A percentile compares a stretch with the other conserved stretches of the same genome.
Conservation (phyloP, 1,140 invertebrate genomes). For the Drosophila pachea region DNA sequence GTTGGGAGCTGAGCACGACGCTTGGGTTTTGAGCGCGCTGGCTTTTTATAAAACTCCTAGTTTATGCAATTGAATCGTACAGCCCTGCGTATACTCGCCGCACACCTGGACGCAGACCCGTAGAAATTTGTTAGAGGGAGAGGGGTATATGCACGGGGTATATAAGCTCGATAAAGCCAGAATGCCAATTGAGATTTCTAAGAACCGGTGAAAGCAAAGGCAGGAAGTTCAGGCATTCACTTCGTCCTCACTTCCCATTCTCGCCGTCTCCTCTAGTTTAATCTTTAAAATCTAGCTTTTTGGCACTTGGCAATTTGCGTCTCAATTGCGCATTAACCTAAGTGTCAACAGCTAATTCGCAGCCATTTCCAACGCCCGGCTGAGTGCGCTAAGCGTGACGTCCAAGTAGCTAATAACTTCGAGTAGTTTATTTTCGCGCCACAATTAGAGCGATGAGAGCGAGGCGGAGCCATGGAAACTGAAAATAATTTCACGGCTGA, state of each 20-base stretch:
- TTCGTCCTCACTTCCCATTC: no score
- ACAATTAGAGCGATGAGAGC: slow-evolving; percentile 21
- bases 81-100: slow-evolving; percentile 25
- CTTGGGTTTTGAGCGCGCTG: background rate
- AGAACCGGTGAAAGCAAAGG: no score
- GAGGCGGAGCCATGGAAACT: slow-evolving; percentile 4
- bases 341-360: slow-evolving; percentile 35
- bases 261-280: no score
- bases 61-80: slow-evolving; percentile 40
- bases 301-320: background rate
- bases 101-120: background rate
- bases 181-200: no score
- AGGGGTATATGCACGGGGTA: background rate
- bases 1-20: background rate
- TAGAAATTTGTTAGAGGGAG: no score
- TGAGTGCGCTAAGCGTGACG: slow-evolving; percentile 7
- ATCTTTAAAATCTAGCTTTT: background rate
- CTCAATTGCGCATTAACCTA: slow-evolving; percentile 12
- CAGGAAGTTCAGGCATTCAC: no score
- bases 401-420: slow-evolving; percentile 27
- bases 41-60: slow-evolving; percentile 40
- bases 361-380: slow-evolving; percentile 18
- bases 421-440: slow-evolving; percentile 47
- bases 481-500: slow-evolving; percentile 61
- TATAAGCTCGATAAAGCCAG: no score